These are phyloP conservation scores for Pardosa pseudoannulata DNA, from an alignment of 2,888 invertebrate genomes.

Conservation along the genomic window DNA sequence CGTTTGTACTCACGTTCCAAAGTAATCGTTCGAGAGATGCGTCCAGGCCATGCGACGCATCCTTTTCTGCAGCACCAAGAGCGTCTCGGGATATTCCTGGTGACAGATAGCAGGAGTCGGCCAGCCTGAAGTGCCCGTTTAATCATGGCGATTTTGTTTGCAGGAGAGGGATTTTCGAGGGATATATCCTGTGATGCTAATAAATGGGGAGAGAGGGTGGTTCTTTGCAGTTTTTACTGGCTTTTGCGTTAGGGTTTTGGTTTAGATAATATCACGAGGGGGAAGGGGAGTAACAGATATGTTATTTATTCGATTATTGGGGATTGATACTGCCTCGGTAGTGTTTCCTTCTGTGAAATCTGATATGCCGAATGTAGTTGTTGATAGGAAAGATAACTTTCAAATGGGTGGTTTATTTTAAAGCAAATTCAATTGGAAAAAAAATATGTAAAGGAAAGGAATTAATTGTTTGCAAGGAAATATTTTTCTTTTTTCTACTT, in stretches of 20 bases:
- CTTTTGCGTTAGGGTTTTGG: not conserved
- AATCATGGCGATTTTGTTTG: constrained; percentile 9
- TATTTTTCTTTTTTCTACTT: no score
- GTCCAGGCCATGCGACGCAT: not conserved
- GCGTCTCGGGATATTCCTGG: not conserved
- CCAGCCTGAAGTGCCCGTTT: not conserved
- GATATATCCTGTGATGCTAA: constrained; percentile 4
- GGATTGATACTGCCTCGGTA: no score
- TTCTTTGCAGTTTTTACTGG: not conserved
- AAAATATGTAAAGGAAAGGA: no score
- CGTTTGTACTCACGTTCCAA: constrained; percentile 15
- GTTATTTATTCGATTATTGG: no score
- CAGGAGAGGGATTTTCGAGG: not conserved
- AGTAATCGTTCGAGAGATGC: not conserved
- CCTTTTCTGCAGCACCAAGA: not conserved
- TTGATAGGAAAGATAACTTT: no score
- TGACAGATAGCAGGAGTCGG: constrained; percentile 1
- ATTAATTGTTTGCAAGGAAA: no score
- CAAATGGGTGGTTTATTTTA: no score
- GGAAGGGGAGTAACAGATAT: no score
- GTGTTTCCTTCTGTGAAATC: no score
- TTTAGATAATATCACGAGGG: no score
- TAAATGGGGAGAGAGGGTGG: constrained; percentile 1
- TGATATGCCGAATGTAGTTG: no score
- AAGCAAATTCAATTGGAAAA: no score